Conservation (phyloP, 2,888 invertebrate genomes). For the Margaritifera margaritifera region DNA sequence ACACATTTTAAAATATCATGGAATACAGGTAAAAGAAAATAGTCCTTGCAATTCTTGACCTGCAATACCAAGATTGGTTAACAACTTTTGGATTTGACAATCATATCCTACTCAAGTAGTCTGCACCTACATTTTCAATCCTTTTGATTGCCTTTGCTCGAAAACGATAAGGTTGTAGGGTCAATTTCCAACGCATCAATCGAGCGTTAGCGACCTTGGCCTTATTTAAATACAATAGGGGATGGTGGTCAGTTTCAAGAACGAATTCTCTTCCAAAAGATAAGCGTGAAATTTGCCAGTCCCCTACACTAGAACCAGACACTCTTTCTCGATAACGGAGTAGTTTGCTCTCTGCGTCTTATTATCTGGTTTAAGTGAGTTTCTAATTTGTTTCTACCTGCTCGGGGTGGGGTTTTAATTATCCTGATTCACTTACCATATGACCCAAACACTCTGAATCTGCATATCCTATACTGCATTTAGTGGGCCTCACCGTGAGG, state of each 20-base stretch:
- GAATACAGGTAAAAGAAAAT: too few species aligned
- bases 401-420: too few species aligned
- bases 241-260: conserved; percentile 12
- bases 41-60: too few species aligned
- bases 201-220: conserved; percentile 5
- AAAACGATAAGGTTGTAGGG: conserved; percentile 8
- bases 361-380: too few species aligned
- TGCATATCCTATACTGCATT: too few species aligned
- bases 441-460: too few species aligned
- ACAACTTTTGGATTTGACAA: neutral
- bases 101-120: conserved; percentile 4
- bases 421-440: too few species aligned
- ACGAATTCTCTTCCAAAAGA: conserved; percentile 8
- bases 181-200: conserved; percentile 8
- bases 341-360: neutral
- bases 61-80: too few species aligned
- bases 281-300: conserved; percentile 8
- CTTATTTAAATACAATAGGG: conserved; percentile 4
- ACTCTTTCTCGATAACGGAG: conserved; percentile 9
- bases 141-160: conserved; percentile 3
- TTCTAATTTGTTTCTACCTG: too few species aligned
- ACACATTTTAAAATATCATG: too few species aligned
- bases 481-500: too few species aligned
- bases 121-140: conserved; percentile 8
- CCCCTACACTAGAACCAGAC: conserved; percentile 7